Evolutionary conservation across 2,113 vertebrate genomes (phyloP).

Genomic region (Ptychochromis oligacanthus): DNA sequence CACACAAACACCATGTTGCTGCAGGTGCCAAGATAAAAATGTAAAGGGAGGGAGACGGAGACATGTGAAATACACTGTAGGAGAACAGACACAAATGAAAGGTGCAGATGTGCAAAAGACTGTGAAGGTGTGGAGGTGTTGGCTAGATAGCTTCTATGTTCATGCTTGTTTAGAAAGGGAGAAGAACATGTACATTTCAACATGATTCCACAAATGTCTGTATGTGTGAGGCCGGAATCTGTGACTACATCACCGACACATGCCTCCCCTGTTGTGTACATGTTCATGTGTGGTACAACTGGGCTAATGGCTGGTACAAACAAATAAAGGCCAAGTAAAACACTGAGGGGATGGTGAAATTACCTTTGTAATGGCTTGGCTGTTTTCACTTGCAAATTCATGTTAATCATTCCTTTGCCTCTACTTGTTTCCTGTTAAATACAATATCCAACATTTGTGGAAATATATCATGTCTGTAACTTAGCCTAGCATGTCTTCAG

Average conservation of each 20-base stretch:
- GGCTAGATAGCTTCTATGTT: background rate
- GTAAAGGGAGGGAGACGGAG: conserved; percentile 3
- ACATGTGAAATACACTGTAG: conserved; percentile 34
- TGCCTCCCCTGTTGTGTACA: background rate
- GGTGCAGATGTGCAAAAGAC: conserved; percentile 17
- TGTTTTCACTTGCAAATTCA: background rate
- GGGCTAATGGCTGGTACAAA: background rate
- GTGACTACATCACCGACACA: conserved; percentile 11
- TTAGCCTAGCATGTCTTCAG: background rate
- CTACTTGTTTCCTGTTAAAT: background rate
- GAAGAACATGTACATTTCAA: background rate
- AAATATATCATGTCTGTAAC: background rate
- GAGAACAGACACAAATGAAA: conserved; percentile 33
- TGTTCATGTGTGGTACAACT: background rate
- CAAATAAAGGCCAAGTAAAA: background rate
- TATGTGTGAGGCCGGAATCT: background rate
- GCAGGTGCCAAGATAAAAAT: conserved; percentile 55
- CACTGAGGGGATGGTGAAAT: background rate
- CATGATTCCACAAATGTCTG: conserved; percentile 21
- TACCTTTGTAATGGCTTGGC: background rate
- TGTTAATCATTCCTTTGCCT: background rate
- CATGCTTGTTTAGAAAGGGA: background rate
- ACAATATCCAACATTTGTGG: background rate
- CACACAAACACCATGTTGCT: conserved; percentile 21
- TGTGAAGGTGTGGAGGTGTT: background rate